A percentile compares a stretch with the other conserved stretches of the same genome.
Conservation (phyloP, 1,140 invertebrate species). For the Agrilus planipennis region DNA sequence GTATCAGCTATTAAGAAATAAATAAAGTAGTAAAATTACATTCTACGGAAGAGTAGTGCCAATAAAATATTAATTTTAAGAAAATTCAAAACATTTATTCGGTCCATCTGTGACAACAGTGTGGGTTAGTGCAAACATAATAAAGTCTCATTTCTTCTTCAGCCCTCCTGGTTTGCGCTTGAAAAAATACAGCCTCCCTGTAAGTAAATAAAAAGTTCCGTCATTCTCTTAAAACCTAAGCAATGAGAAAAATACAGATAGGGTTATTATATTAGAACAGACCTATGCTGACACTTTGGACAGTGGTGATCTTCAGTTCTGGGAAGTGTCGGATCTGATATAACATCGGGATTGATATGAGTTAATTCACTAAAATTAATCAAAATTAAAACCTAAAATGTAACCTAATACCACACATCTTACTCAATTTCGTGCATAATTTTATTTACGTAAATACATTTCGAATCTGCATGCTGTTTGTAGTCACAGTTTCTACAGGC, state of each 20-base stretch:
- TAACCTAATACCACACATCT: conserved; percentile 33
- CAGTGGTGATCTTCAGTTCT: conserved; percentile 97
- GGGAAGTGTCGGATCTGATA: conserved; percentile 95
- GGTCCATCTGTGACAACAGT: conserved; percentile 95
- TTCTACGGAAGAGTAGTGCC: too few species aligned
- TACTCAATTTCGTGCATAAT: conserved; percentile 99
- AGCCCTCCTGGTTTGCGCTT: conserved; percentile 87
- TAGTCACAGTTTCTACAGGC: conserved; percentile 97
- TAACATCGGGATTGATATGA: conserved; percentile 95
- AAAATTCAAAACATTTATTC: conserved; percentile 51
- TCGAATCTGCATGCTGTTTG: conserved; percentile 90
- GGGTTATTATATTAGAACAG: conserved; percentile 61
- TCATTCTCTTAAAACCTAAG: neutral
- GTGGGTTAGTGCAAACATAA: conserved; percentile 91
- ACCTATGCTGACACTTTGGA: conserved; percentile 86
- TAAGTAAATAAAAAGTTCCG: conserved; percentile 8
- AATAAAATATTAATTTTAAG: neutral
- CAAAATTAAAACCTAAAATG: conserved; percentile 5
- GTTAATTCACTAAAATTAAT: conserved; percentile 69
- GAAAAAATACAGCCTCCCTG: conserved; percentile 42
- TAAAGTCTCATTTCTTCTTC: conserved; percentile 99
- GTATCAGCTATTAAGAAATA: neutral
- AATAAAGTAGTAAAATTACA: neutral
- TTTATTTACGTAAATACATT: conserved; percentile 99
- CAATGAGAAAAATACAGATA: conserved; percentile 7